Evolutionary conservation across 2,797 vertebrate genomes (phyloP), one percentile per base, ranked within the genome.

Genomic region (Molossus molossus): DNA sequence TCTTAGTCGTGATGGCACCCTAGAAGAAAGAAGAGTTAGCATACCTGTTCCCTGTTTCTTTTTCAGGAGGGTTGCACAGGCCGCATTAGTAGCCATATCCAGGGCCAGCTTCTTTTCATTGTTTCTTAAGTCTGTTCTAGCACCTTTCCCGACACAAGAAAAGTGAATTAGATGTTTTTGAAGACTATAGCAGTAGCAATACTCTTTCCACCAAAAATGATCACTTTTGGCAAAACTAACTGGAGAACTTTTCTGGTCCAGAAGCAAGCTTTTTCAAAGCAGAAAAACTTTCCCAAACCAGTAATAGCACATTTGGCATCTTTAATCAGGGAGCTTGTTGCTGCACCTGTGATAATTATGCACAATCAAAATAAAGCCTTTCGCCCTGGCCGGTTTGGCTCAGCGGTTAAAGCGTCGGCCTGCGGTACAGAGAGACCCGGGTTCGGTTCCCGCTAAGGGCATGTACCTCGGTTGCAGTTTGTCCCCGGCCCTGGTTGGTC

Each of bases 51-150:
- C 98, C 94, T 98, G 98, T 97, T 99, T 99, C 98, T 99, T 99
- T 97, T 99, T 99, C 96, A 99, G 98, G 94, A 99, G 98, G 50
- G 99, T 99, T 4, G 99, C 99, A 96, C 99, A 99, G 96, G 99
- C 99, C 82, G 99, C 99, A 1, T 99, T 99, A 3, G 99, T 99
- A 89, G 99, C 99, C 99, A 99, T 99, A 29, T 99, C 99, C 94
- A 99, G 96, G 81, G 99, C 99, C 95, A 99, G 98, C 97, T 99
- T 99, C 97, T 99, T 99, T 98, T 99, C 99, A 2, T 99, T 99
- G 98, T 99, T 99, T 97, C 98, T 98, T 97, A 99, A 96, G 97
- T 99, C 99, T 94, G 98, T 99, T 98, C 99, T 98, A 21, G 99
- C 99, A 96, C 99, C 99, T 99, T 98, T 57, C 65, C 20, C 82